A percentile compares a stretch with the other conserved stretches of the same genome.
These are phyloP conservation scores for Schrankia costaestrigalis DNA, from an alignment of 2,888 invertebrate genomes.

Conservation along the genomic window DNA sequence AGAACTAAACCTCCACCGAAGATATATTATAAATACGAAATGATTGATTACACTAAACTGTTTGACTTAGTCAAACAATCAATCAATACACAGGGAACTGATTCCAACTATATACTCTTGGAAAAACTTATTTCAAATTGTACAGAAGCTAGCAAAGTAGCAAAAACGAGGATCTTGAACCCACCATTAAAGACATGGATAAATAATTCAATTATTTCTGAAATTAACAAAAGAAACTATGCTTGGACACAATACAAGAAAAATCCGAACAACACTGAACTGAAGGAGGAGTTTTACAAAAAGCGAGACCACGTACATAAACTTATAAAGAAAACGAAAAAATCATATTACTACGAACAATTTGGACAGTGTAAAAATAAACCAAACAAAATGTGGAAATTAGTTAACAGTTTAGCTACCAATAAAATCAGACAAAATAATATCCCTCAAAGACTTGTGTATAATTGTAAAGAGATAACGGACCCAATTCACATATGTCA, in stretches of 20 bases:
- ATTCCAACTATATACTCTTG: constrained; percentile 1
- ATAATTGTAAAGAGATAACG: neutral
- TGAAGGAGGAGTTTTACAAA: constrained; percentile 7
- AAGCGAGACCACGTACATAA: constrained; percentile 8
- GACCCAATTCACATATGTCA: neutral
- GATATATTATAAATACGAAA: constrained; percentile 5
- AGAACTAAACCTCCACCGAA: neutral
- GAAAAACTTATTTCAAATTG: constrained; percentile 2
- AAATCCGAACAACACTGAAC: constrained; percentile 8
- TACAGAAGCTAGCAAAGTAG: constrained; percentile 8
- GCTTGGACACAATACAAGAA: constrained; percentile 15
- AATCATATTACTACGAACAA: constrained; percentile 11
- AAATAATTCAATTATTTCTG: constrained; percentile 15
- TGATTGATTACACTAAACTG: constrained; percentile 8
- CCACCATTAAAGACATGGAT: constrained; percentile 26
- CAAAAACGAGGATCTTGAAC: constrained; percentile 19
- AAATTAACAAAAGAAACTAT: constrained; percentile 22
- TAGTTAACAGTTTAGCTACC: constrained; percentile 16
- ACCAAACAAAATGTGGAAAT: constrained; percentile 24
- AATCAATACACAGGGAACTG: neutral
- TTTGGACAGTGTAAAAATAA: constrained; percentile 14
- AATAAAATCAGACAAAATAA: constrained; percentile 15
- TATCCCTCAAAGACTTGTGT: constrained; percentile 13
- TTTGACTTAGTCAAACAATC: neutral
- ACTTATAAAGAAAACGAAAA: constrained; percentile 9